Percentiles rank a stretch among this genome's conserved stretches.
Conservation (phyloP, 2,888 invertebrate species). For the Petrophora chlorosata region DNA sequence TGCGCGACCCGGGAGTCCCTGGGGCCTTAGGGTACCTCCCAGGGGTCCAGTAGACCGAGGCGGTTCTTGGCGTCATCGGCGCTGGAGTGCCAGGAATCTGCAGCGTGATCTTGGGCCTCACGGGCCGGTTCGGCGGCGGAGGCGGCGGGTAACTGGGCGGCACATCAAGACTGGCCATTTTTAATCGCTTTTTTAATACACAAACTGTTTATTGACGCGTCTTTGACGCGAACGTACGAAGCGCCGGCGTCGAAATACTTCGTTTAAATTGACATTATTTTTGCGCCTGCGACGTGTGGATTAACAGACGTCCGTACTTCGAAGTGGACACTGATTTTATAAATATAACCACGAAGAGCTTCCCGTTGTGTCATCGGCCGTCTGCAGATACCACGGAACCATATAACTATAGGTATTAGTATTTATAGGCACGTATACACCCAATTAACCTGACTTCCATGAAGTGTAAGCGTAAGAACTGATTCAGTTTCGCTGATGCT, state of each 20-base stretch:
- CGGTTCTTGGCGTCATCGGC: constrained; percentile 53
- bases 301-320: constrained; percentile 59
- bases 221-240: constrained; percentile 30
- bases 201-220: constrained; percentile 37
- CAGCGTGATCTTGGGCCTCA: constrained; percentile 77
- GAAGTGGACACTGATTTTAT: constrained; percentile 77
- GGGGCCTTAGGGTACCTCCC: constrained; percentile 53
- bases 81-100: constrained; percentile 66
- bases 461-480: constrained; percentile 28
- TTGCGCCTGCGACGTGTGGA: constrained; percentile 39
- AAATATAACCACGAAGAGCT: constrained; percentile 69
- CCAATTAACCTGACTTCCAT: constrained; percentile 29
- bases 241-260: constrained; percentile 62
- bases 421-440: constrained; percentile 5
- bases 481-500: constrained; percentile 19
- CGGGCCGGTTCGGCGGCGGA: constrained; percentile 61
- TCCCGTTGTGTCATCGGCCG: constrained; percentile 68
- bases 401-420: neutral
- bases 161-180: constrained; percentile 58
- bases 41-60: constrained; percentile 53
- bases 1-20: constrained; percentile 62
- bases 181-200: constrained; percentile 23
- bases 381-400: constrained; percentile 22
- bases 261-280: constrained; percentile 52
- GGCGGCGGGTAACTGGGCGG: constrained; percentile 69